These are phyloP conservation scores for Jaculus jaculus DNA, from an alignment of 2,113 vertebrate species.

Conservation along the genomic window DNA sequence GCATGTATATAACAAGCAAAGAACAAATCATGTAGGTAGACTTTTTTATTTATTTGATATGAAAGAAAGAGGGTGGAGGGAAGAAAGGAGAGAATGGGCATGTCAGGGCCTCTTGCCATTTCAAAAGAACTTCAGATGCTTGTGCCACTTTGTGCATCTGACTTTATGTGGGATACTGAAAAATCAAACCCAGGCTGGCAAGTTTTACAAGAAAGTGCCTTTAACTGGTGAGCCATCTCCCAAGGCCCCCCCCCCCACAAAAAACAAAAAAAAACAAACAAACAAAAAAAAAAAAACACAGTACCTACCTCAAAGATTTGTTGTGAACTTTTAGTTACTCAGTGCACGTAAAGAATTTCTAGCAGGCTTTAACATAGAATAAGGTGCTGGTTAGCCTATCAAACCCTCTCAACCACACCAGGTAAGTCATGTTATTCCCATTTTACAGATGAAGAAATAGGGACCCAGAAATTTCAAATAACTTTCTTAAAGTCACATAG, in stretches of 20 bases:
- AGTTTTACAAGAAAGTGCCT: neutral
- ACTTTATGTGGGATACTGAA: no score
- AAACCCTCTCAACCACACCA: neutral
- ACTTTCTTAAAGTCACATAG: neutral
- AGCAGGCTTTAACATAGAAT: neutral
- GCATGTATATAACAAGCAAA: no score
- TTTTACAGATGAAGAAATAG: slow-evolving; percentile 26
- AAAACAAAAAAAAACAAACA: no score
- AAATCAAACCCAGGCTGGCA: no score
- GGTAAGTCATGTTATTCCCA: neutral
- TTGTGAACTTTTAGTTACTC: neutral
- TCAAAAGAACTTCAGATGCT: neutral
- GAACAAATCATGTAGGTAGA: no score
- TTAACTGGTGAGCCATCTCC: neutral
- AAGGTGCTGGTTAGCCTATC: neutral
- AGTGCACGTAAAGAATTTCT: neutral
- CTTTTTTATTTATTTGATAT: no score
- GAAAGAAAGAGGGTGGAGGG: no score
- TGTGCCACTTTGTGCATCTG: no score
- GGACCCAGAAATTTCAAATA: neutral
- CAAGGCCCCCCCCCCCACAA: no score
- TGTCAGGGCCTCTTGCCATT: no score
- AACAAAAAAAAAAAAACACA: no score
- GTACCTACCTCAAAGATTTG: neutral
- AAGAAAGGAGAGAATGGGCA: no score